phyloP scores from a whole-genome alignment of 92 coral and sea anemone species.

The Meandrina meandrites region DNA sequence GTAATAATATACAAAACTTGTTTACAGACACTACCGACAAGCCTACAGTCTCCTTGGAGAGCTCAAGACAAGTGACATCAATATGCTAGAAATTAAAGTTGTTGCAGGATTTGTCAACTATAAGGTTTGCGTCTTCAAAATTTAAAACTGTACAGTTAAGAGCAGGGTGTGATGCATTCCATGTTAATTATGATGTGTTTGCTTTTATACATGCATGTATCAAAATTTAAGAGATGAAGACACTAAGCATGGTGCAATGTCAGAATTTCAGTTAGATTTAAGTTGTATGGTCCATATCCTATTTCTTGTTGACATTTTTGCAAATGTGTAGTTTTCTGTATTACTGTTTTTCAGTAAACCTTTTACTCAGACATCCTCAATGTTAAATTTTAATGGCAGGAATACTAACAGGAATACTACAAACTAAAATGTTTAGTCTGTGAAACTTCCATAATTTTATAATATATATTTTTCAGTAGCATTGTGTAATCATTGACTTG shows the following conservation, averaged over 20 bases:
- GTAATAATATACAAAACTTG: background rate
- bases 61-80: constrained; percentile 82
- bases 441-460: too few species aligned
- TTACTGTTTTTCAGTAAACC: too few species aligned
- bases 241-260: background rate
- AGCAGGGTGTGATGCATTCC: too few species aligned
- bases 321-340: too few species aligned
- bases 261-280: background rate
- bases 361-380: too few species aligned
- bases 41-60: constrained; percentile 90
- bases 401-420: background rate
- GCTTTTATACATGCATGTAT: background rate
- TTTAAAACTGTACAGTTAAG: background rate
- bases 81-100: constrained; percentile 92
- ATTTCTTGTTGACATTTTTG: too few species aligned
- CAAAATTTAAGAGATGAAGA: background rate
- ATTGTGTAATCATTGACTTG: background rate
- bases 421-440: background rate
- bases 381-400: too few species aligned
- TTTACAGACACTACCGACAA: constrained; percentile 89
- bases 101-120: constrained; percentile 96
- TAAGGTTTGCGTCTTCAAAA: constrained; percentile 60
- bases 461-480: too few species aligned
- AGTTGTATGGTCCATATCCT: background rate
- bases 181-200: background rate